Evolutionary conservation across 2,888 invertebrate genomes (phyloP).

Genomic region (Cheiracanthium punctorium): DNA sequence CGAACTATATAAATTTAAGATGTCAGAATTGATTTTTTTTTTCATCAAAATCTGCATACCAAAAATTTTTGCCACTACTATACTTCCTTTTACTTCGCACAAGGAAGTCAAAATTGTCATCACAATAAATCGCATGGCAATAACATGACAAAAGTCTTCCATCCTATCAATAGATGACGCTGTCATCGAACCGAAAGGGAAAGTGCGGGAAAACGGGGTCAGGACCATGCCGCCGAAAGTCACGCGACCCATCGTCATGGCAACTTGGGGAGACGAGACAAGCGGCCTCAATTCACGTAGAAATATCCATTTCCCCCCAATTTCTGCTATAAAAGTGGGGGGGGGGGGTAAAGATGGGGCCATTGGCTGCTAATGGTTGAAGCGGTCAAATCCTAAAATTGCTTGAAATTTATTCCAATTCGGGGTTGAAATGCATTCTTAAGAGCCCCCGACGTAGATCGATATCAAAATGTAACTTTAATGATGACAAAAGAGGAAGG

Average conservation of each 20-base stretch:
- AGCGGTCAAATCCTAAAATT: neutral
- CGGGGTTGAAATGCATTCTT: neutral
- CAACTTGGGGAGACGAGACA: neutral
- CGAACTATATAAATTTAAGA: too few relatives aligned
- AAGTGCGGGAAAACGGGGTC: slow-evolving; percentile 9
- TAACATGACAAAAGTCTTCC: too few relatives aligned
- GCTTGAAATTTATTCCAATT: neutral
- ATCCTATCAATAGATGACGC: neutral
- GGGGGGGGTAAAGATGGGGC: neutral
- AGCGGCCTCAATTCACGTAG: neutral
- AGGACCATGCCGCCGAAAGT: neutral
- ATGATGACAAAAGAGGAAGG: neutral
- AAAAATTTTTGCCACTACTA: too few relatives aligned
- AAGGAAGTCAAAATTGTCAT: too few relatives aligned
- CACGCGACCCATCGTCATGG: slow-evolving; percentile 4
- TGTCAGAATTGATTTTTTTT: too few relatives aligned
- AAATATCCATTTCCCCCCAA: slow-evolving; percentile 15
- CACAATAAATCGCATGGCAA: too few relatives aligned
- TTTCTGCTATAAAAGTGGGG: neutral
- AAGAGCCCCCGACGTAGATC: neutral
- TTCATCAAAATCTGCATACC: too few relatives aligned
- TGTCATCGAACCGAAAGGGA: neutral
- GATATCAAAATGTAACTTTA: neutral
- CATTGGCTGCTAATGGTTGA: neutral
- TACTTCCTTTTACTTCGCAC: too few relatives aligned